phyloP scores from a whole-genome alignment of 2,797 vertebrate genomes.

The Propithecus perrieri region DNA sequence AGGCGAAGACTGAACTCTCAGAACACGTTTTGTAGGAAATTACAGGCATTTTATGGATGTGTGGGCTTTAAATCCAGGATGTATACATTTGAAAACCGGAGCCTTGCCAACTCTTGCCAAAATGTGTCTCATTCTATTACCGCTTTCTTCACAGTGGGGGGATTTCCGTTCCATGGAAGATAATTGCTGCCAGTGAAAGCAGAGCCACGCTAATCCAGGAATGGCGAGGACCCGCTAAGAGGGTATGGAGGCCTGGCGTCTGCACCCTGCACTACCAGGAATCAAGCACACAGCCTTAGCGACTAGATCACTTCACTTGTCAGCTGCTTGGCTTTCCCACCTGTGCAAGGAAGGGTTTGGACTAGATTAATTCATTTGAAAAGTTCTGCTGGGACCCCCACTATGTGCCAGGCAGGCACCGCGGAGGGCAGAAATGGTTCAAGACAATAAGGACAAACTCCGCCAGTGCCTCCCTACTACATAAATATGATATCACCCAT shows the following conservation, averaged over 20 bases:
- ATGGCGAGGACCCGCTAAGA: accelerated
- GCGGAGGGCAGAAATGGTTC: background rate
- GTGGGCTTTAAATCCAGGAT: background rate
- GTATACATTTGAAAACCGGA: background rate
- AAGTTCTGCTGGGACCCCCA: background rate
- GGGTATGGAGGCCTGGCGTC: background rate
- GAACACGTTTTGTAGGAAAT: background rate
- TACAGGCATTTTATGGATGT: background rate
- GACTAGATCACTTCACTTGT: background rate
- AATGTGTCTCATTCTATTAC: background rate
- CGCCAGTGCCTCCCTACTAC: background rate
- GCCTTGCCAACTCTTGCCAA: background rate
- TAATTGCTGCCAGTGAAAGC: accelerated
- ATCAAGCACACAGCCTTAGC: too few species aligned
- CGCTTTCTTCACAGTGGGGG: background rate
- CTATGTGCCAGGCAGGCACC: background rate
- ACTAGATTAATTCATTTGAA: background rate
- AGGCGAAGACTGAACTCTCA: background rate
- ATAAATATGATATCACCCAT: too few species aligned
- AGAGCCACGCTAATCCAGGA: background rate
- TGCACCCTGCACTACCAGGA: accelerated
- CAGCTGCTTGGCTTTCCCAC: background rate
- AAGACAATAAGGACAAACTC: background rate
- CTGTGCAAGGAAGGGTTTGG: background rate
- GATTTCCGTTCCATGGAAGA: background rate